These are phyloP conservation scores for Murina feae DNA, from an alignment of 2,113 vertebrate genomes.

Conservation along the genomic window DNA sequence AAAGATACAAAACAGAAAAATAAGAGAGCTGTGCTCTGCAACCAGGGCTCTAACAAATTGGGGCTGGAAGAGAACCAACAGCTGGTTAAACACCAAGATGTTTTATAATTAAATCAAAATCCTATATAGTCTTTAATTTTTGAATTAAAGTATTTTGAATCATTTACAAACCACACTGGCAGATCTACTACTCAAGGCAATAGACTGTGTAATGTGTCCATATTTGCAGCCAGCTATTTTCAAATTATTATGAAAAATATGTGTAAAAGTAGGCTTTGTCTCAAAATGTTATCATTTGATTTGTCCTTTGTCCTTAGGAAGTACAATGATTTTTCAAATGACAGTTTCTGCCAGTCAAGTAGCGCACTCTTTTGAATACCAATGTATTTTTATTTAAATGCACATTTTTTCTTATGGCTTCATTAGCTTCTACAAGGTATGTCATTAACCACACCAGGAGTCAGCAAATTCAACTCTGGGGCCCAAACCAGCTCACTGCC, in stretches of 20 bases:
- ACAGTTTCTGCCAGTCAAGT: background rate
- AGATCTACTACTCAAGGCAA: background rate
- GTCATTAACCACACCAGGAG: background rate
- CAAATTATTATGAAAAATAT: background rate
- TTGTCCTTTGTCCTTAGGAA: background rate
- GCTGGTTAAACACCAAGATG: background rate
- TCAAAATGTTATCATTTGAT: background rate
- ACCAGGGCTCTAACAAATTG: background rate
- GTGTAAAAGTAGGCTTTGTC: background rate
- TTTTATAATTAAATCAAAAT: conserved; percentile 25
- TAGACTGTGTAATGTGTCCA: background rate
- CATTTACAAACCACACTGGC: background rate
- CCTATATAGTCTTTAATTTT: background rate
- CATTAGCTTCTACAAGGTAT: background rate
- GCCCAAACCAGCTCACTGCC: background rate
- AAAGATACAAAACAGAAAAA: background rate
- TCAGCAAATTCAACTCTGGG: background rate
- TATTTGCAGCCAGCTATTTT: conserved; percentile 3
- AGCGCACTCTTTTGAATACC: background rate
- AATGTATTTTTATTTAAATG: background rate
- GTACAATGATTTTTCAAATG: background rate
- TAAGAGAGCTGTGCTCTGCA: background rate
- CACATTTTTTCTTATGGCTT: background rate
- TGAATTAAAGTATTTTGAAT: background rate
- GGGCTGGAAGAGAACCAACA: background rate